Conservation (phyloP, 2,113 vertebrate species). For the Zeus faber region DNA sequence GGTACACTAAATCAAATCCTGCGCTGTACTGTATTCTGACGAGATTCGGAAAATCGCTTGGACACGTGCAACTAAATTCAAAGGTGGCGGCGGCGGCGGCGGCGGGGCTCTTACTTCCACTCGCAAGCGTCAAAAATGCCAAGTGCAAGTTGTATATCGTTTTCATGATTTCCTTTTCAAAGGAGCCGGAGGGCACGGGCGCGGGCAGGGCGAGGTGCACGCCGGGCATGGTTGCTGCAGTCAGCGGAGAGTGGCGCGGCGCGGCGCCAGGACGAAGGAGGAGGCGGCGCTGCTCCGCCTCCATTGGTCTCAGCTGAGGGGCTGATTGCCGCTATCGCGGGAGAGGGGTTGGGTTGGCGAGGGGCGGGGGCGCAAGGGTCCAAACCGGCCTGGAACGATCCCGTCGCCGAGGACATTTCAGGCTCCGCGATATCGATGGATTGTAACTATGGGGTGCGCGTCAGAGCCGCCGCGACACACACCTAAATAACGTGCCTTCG, state of each 20-base stretch:
- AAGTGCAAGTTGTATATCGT: conserved; percentile 59
- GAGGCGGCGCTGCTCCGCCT: conserved; percentile 19
- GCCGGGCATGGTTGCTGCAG: conserved; percentile 21
- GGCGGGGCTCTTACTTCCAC: conserved; percentile 65
- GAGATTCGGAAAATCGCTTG: conserved; percentile 33
- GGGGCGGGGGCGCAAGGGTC: background rate
- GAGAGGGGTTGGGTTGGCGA: conserved; percentile 15
- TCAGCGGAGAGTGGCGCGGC: conserved; percentile 2
- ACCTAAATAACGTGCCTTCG: conserved; percentile 49
- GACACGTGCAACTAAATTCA: conserved; percentile 13
- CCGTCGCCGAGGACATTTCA: background rate
- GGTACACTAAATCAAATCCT: conserved; percentile 42
- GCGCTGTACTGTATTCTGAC: conserved; percentile 44
- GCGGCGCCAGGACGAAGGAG: conserved; percentile 6
- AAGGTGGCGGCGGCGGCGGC: background rate
- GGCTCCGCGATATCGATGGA: background rate
- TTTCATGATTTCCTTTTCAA: conserved; percentile 50
- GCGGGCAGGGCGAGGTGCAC: conserved; percentile 1
- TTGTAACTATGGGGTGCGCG: too few relatives aligned
- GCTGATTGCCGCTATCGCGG: conserved; percentile 40
- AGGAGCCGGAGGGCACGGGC: conserved; percentile 11
- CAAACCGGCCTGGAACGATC: background rate
- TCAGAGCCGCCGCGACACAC: conserved; percentile 47
- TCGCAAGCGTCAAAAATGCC: conserved; percentile 58
- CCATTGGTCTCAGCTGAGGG: conserved; percentile 62